Evolutionary conservation across 2,888 invertebrate genomes (phyloP), one percentile per base, ranked within the genome.

Genomic region (Chesias legatella): DNA sequence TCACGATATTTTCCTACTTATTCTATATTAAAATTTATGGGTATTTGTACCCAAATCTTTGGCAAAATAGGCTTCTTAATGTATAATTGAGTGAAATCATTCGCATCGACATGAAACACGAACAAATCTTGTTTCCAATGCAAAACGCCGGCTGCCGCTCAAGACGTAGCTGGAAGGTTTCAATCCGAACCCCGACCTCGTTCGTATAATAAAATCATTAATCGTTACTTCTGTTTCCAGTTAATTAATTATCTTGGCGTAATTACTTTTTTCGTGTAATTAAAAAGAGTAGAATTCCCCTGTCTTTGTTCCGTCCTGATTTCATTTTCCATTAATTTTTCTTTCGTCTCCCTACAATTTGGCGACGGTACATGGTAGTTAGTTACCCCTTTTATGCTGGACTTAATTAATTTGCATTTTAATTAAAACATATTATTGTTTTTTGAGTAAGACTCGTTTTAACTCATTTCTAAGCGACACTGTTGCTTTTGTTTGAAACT

Each of bases 271-370:
- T 88, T 86, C 84, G 85, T 86, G 85, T 88, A 88, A 88, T 88
- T 88, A 86, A 88, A 70, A 88, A 88, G 85, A 86, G 85, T 86
- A 83, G 83, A 88, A 82, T 81, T 82, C 85, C 78, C 83, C 82
- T 83, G 86, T 85, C 86, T 86, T 86, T 85, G 84, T 83, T 76
- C 80, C 76, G 82, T 79, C 81, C 79, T 85, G 86, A 88, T 88
- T 86, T 85, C 84, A 83, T 85, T 86, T 88, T 85, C 80, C 81
- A 88, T 86, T 86, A 86, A 84, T 86, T 86, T 86, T 85, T 86
- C 85, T 86, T 88, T 85, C 78, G 73, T 72, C 90, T 90, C 81
- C 91, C 91, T 93, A 91, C 93, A 82, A 86, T 85, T 88, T 82
- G 79, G 75, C 77, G 75, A 68, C 69, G 76, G 68, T 78, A 82